A percentile compares a stretch with the other conserved stretches of the same genome.
Conservation (phyloP, 2,113 vertebrate genomes). For the Phylloscopus trochilus region DNA sequence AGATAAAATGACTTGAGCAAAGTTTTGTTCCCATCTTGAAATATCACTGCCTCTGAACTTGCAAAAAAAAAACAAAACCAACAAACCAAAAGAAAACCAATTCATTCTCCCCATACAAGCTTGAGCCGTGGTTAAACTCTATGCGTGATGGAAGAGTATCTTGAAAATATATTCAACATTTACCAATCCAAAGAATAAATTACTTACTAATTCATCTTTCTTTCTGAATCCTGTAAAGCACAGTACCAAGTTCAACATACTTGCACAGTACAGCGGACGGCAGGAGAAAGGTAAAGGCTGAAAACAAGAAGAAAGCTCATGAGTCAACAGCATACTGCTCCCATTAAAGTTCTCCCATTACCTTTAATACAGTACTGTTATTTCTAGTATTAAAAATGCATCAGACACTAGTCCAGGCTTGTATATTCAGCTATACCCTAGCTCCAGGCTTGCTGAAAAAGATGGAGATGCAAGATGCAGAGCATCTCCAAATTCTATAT, state of each 20-base stretch:
- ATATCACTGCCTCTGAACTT: not conserved
- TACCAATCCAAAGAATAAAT: not conserved
- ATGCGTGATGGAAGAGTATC: not conserved
- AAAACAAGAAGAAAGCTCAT: not conserved
- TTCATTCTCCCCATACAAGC: rapidly evolving
- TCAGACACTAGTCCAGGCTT: not conserved
- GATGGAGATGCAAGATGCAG: too few relatives aligned
- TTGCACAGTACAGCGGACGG: slow-evolving; percentile 89
- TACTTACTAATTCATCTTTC: slow-evolving; percentile 93
- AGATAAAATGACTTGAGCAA: not conserved
- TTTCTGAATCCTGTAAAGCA: slow-evolving; percentile 96
- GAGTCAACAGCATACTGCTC: not conserved
- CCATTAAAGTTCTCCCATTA: not conserved
- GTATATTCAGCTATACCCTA: not conserved
- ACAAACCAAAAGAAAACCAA: not conserved
- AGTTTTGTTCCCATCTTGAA: not conserved
- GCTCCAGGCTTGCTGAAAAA: not conserved
- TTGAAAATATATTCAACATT: not conserved
- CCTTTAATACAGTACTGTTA: not conserved
- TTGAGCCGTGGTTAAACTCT: not conserved
- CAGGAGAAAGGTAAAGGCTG: slow-evolving; percentile 91
- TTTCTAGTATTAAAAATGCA: not conserved
- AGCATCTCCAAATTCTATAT: not conserved
- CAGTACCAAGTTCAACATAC: slow-evolving; percentile 90
- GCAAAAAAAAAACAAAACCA: not conserved